Conservation (phyloP, 2,888 invertebrate genomes). For the Nycteola revayana region DNA sequence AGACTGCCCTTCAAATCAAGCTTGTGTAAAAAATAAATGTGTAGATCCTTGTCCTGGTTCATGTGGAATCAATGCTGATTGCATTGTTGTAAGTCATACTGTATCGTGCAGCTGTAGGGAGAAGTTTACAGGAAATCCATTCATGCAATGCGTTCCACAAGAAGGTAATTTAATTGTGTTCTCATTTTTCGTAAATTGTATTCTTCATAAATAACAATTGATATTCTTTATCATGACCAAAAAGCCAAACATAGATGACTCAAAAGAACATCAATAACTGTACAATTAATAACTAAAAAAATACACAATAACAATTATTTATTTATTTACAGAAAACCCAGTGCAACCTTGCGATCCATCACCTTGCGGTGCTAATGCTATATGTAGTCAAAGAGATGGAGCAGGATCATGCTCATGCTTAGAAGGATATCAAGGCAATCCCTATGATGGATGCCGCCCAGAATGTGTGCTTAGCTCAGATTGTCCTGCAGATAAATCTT, state of each 20-base stretch:
- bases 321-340: constrained; percentile 82
- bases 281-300: no score
- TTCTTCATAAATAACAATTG: no score
- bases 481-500: constrained; percentile 91
- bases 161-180: constrained; percentile 66
- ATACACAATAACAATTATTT: no score
- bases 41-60: constrained; percentile 91
- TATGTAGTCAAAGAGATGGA: constrained; percentile 88
- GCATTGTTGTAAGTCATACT: constrained; percentile 89
- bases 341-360: constrained; percentile 91
- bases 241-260: no score
- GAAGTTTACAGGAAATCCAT: constrained; percentile 91
- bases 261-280: no score
- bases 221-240: no score
- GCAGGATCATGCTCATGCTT: constrained; percentile 91
- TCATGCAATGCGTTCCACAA: constrained; percentile 87
- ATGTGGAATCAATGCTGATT: constrained; percentile 90
- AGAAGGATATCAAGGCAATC: constrained; percentile 91
- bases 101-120: constrained; percentile 90
- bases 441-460: constrained; percentile 92
- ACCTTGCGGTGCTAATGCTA: constrained; percentile 93
- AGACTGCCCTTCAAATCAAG: constrained; percentile 88
- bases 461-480: constrained; percentile 94
- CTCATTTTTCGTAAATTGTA: no score
- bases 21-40: constrained; percentile 91